Base-by-base conservation (phyloP, 2,888 invertebrate genomes). In the Sphinx pinastri region DNA sequence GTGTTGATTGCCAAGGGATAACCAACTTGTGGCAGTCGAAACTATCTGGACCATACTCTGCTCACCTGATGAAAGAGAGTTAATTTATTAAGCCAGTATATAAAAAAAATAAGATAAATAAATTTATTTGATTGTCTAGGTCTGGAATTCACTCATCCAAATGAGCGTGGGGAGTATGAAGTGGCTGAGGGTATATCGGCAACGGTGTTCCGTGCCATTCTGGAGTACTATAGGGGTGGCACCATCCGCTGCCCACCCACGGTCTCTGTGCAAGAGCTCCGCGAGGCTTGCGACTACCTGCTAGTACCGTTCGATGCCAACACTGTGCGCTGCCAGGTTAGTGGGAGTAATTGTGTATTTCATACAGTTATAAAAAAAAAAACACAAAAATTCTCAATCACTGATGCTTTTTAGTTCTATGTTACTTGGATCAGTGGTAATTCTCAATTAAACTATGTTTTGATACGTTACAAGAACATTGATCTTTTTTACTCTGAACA, bases 211-310 rank as follows among this genome's bases (percentile, higher is more conserved):
- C 95, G 99, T 60, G 97, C 99, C 0, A 98, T 99, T 81, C 93
- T 99, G 84, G 99, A 99, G 79, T 99, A 97, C 90, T 99, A 99
- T 92, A 96, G 98, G 73, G 97, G 97, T 19, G 99, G 99, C 4
- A 94, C 97, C 52, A 98, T 99, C 76, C 96, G 98, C 54, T 99
- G 99, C 85, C 99, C 99, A 0, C 98, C 99, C 0, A 97, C 98
- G 0, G 98, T 99, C 0, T 97, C 98, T 0, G 99, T 99, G 57
- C 98, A 98, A 82, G 99, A 99, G 90, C 90, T 99, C 75, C 95
- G 99, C 73, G 99, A 99, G 92, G 99, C 99, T 25, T 99, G 99
- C 87, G 99, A 99, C 90, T 99, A 99, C 89, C 95, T 99, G 70
- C 95, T 99, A 59, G 97, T 99, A 84, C 99, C 99, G 14, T 99